Conservation (phyloP, 2,888 invertebrate species). For the Drosophila paracracens region DNA sequence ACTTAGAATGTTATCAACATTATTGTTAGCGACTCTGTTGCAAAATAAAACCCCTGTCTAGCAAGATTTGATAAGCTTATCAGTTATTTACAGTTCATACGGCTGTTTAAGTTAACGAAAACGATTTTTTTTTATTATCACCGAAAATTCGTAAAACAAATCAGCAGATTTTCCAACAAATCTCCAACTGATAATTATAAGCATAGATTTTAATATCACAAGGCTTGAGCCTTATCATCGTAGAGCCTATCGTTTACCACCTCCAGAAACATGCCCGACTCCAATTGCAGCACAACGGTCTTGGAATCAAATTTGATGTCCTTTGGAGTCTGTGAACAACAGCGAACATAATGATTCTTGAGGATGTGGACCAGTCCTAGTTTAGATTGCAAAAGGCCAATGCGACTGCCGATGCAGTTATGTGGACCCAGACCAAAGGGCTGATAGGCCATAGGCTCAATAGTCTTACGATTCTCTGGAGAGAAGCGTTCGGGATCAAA, state of each 20-base stretch:
- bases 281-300: slow-evolving; percentile 75
- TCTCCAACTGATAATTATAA: not conserved
- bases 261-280: slow-evolving; percentile 73
- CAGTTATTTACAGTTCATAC: not conserved
- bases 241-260: slow-evolving; percentile 78
- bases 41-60: not conserved
- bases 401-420: slow-evolving; percentile 83
- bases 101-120: not conserved
- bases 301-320: slow-evolving; percentile 77
- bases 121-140: not conserved
- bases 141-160: not conserved
- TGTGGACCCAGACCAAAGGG: slow-evolving; percentile 83
- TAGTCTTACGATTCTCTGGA: slow-evolving; percentile 70
- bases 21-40: too few relatives aligned
- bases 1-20: not conserved
- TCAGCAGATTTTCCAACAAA: not conserved
- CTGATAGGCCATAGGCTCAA: slow-evolving; percentile 74
- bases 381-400: slow-evolving; percentile 82
- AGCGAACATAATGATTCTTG: slow-evolving; percentile 80
- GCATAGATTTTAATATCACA: not conserved
- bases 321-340: slow-evolving; percentile 65
- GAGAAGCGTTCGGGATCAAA: slow-evolving; percentile 84
- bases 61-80: not conserved
- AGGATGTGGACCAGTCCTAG: slow-evolving; percentile 82
- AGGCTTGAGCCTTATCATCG: slow-evolving; percentile 31